A percentile compares a stretch with the other conserved stretches of the same genome.
These are phyloP conservation scores for Disparrhopalites patrizii DNA, from an alignment of 2,888 invertebrate genomes.

Conservation along the genomic window DNA sequence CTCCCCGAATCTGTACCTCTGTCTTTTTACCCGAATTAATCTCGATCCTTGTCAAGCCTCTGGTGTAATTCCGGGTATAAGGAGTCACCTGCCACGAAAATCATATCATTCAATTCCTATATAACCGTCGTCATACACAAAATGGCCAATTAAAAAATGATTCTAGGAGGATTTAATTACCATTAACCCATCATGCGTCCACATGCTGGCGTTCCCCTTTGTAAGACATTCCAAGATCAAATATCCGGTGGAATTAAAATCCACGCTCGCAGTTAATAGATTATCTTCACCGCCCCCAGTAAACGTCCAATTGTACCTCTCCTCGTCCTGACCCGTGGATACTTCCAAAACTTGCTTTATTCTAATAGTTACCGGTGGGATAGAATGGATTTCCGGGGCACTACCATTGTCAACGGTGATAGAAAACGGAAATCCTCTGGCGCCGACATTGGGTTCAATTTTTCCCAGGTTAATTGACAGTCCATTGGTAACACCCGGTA, in stretches of 20 bases:
- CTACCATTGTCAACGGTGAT: too few species aligned
- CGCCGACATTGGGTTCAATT: too few species aligned
- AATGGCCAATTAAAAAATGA: not conserved
- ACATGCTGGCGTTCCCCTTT: not conserved
- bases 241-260: not conserved
- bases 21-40: too few species aligned
- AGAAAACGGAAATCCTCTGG: too few species aligned
- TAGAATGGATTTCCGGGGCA: too few species aligned
- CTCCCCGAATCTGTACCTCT: too few species aligned
- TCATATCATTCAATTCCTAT: not conserved
- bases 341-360: too few species aligned
- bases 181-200: slow-evolving; percentile 7
- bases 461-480: too few species aligned
- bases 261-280: not conserved
- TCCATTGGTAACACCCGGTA: too few species aligned
- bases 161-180: not conserved
- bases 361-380: too few species aligned
- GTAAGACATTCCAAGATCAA: slow-evolving; percentile 3
- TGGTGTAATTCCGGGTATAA: not conserved
- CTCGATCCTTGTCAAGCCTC: too few species aligned
- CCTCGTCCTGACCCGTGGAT: too few species aligned
- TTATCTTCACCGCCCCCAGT: not conserved
- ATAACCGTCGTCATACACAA: not conserved
- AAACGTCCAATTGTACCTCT: not conserved
- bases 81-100: not conserved